Base-by-base conservation (phyloP, 2,797 vertebrate genomes). In the Diglossa cyanea region DNA sequence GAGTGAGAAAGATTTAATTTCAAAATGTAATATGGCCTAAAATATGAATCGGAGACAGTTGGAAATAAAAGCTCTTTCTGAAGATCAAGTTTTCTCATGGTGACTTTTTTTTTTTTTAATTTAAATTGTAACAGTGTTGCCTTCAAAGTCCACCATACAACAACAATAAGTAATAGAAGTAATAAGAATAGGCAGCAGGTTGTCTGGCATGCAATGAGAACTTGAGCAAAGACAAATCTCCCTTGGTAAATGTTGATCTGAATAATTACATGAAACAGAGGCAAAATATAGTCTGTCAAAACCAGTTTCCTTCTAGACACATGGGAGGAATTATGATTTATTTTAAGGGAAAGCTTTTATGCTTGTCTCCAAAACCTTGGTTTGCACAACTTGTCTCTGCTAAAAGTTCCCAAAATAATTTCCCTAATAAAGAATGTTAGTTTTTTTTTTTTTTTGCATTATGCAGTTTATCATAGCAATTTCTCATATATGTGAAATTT, bases 211-310 rank as follows among this genome's bases (percentile, higher is more conserved):
- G 42, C 85, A 94, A 18, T 54, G 37, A 91, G 57, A 92, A 92
- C 63, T 50, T 83, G 94, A 93, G 39, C 50, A 66, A 68, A n/a
- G 39, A 61, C 51, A 9, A 39, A 11, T 87, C 28, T 94, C 81
- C 73, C 86, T 81, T 83, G 75, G 68, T 95, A 95, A 96, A 97
- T 86, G 90, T 95, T 89, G 10, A 86, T 97, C 92, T 95, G 79
- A 95, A 96, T 97, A 96, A 97, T 97, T 96, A 97, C 97, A 96
- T 90, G 66, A 89, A 97, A 92, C n/a, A 57, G 35, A 62, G 68
- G 73, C 91, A 97, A 97, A 96, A 96, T 95, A 86, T 13, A 94
- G 89, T 90, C 67, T 91, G 90, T 95, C 92, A 97, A 95, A 96
- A 94, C 26, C 73, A 51, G 84, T 96, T 97, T 94, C 68, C 65